Evolutionary conservation across 2,888 invertebrate genomes (phyloP).

Genomic region (Drosophila fungiperda): DNA sequence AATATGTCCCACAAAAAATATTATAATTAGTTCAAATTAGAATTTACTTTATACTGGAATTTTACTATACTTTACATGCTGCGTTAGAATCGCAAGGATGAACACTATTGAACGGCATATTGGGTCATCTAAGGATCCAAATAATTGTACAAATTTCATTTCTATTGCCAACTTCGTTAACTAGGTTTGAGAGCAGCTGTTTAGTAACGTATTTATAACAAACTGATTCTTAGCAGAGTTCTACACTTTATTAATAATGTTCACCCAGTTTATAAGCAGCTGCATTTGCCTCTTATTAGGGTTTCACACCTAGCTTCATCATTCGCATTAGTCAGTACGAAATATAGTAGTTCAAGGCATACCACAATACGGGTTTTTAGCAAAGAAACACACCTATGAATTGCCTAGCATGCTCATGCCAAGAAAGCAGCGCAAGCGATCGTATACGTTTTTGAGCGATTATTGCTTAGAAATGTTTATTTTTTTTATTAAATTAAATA

Average conservation of each 20-base stretch:
- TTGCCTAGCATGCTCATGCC: background rate
- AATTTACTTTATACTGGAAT: too few relatives aligned
- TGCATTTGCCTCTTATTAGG: background rate
- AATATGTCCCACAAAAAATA: conserved; percentile 34
- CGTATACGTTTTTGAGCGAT: background rate
- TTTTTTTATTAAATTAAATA: too few relatives aligned
- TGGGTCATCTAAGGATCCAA: background rate
- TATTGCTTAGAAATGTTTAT: background rate
- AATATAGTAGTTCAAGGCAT: background rate
- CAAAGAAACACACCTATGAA: background rate
- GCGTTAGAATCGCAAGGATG: background rate
- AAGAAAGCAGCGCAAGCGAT: background rate
- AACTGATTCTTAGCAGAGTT: background rate
- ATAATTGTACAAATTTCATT: background rate
- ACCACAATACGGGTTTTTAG: background rate
- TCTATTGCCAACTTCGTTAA: background rate
- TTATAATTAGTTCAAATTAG: background rate
- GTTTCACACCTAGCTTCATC: background rate
- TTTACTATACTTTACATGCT: too few relatives aligned
- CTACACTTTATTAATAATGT: background rate
- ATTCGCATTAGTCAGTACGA: background rate
- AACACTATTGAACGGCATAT: background rate
- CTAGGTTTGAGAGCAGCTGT: background rate
- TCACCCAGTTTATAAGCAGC: background rate
- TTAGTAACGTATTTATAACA: background rate